Percentiles rank a stretch among this genome's conserved stretches.
Evolutionary conservation across 2,113 vertebrate species (phyloP).

Genomic region (Emydura subglobosa): DNA sequence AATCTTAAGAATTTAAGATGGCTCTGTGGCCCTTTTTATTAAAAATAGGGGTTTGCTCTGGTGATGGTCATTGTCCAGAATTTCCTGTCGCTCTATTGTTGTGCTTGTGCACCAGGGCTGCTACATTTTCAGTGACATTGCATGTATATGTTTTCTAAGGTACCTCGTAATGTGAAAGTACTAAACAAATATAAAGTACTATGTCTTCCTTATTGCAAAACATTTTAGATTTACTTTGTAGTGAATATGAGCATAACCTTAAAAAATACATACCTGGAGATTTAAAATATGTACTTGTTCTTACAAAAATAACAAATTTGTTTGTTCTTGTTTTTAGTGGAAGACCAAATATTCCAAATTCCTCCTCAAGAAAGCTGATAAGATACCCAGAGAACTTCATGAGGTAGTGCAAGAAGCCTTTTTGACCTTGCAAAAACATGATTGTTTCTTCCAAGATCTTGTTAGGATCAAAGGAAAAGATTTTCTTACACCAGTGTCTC

Average conservation of each 20-base stretch:
- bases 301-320: background rate
- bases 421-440: slow-evolving; percentile 80
- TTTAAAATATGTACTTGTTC: background rate
- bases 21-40: background rate
- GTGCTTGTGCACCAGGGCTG: background rate
- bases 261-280: background rate
- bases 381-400: slow-evolving; percentile 86
- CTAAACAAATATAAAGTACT: background rate
- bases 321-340: slow-evolving; percentile 83
- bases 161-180: background rate
- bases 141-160: background rate
- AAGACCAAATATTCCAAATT: slow-evolving; percentile 92
- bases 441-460: slow-evolving; percentile 91
- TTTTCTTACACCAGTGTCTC: slow-evolving; percentile 91
- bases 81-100: background rate
- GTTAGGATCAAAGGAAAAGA: slow-evolving; percentile 93
- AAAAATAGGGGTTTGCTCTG: background rate
- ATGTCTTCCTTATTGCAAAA: background rate
- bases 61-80: background rate
- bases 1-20: no score
- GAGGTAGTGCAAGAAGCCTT: slow-evolving; percentile 86
- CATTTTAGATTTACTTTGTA: background rate
- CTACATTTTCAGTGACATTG: background rate
- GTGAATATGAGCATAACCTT: background rate
- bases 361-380: slow-evolving; percentile 82